Evolutionary conservation across 2,797 vertebrate genomes (phyloP).

Genomic region (Phataginus tricuspis): DNA sequence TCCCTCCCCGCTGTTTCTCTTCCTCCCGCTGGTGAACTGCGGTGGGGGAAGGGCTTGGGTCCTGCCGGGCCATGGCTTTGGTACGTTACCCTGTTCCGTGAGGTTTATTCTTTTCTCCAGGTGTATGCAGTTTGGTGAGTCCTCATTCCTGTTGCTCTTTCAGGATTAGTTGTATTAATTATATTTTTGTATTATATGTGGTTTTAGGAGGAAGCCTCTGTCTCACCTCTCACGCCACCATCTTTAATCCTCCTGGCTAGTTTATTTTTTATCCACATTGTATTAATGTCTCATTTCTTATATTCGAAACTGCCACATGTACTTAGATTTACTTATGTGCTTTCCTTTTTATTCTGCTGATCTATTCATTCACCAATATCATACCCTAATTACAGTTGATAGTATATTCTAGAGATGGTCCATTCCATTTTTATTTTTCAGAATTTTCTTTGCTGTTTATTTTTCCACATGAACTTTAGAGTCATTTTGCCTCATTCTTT

Average conservation of each 20-base stretch:
- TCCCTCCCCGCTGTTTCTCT: no score
- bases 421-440: constrained; percentile 17
- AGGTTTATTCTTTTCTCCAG: no score
- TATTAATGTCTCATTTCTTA: background rate
- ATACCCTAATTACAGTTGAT: background rate
- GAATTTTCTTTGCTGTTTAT: background rate
- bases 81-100: no score
- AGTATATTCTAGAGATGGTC: background rate
- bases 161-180: no score
- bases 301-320: background rate
- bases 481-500: background rate
- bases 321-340: background rate
- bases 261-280: background rate
- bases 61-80: no score
- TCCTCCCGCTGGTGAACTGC: no score
- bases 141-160: no score
- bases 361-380: background rate
- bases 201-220: no score
- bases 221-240: no score
- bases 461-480: background rate
- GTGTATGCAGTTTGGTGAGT: no score
- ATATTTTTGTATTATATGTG: no score
- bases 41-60: no score
- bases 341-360: background rate
- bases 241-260: background rate